These are phyloP conservation scores for Aplodontia rufa DNA, from an alignment of 2,113 vertebrate species.

Conservation along the genomic window DNA sequence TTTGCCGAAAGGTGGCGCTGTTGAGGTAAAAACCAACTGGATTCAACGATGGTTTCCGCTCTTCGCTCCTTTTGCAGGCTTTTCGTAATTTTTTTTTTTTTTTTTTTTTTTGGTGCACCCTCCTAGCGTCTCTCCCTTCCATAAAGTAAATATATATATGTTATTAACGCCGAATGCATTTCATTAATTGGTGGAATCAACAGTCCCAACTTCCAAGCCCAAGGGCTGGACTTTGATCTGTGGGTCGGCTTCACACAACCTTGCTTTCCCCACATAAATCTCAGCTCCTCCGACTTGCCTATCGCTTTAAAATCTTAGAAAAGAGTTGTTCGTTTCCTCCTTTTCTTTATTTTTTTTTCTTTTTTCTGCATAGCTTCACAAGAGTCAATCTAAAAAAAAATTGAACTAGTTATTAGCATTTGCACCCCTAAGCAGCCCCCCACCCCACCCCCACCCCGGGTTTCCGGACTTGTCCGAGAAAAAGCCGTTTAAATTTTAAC, in stretches of 20 bases:
- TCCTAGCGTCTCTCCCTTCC: constrained; percentile 45
- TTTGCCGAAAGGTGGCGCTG: constrained; percentile 96
- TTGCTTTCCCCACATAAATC: constrained; percentile 47
- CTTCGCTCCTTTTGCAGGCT: constrained; percentile 65
- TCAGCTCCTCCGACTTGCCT: constrained; percentile 56
- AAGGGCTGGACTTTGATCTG: not conserved
- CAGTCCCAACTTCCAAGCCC: constrained; percentile 41
- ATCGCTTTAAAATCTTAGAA: constrained; percentile 80
- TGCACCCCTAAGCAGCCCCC: not conserved
- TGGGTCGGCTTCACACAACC: not conserved
- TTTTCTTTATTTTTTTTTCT: not conserved
- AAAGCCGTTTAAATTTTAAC: constrained; percentile 76
- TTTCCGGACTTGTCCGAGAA: constrained; percentile 67
- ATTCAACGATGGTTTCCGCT: constrained; percentile 74
- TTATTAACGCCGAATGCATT: constrained; percentile 65
- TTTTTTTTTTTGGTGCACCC: too few relatives aligned
- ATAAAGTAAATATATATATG: constrained; percentile 69
- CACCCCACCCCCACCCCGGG: constrained; percentile 37
- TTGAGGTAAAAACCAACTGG: constrained; percentile 89
- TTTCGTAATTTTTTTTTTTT: constrained; percentile 46
- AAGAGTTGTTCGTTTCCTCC: constrained; percentile 40
- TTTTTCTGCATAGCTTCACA: constrained; percentile 29
- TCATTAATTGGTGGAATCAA: constrained; percentile 66
- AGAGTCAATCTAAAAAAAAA: constrained; percentile 46
- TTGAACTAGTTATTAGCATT: constrained; percentile 48